Conservation (phyloP, 2,888 invertebrate genomes). For the Plemyria rubiginata region DNA sequence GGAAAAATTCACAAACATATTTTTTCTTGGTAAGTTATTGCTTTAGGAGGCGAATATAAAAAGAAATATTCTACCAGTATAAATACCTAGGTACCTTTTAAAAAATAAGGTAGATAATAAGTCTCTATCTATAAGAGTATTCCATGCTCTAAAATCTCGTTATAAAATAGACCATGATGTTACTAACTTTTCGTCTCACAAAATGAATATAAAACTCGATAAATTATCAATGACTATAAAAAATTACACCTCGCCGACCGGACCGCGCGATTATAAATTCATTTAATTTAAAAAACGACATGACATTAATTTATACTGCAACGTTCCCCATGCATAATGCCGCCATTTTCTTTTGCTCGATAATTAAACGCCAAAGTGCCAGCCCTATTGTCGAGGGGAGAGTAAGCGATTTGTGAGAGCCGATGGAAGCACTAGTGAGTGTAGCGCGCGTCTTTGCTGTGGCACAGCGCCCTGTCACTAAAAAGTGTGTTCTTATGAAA, state of each 20-base stretch:
- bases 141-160: neutral
- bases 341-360: conserved; percentile 31
- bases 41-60: too few relatives aligned
- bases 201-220: conserved; percentile 37
- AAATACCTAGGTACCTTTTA: too few relatives aligned
- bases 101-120: too few relatives aligned
- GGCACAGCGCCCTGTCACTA: neutral
- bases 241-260: conserved; percentile 31
- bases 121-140: too few relatives aligned
- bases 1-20: too few relatives aligned
- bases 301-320: conserved; percentile 42
- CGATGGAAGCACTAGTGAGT: conserved; percentile 69
- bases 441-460: neutral
- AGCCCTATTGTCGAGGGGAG: conserved; percentile 47
- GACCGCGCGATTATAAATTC: conserved; percentile 40
- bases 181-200: conserved; percentile 28
- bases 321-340: conserved; percentile 35
- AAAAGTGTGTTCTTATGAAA: neutral
- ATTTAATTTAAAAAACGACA: conserved; percentile 36
- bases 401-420: conserved; percentile 78
- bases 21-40: too few relatives aligned
- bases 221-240: conserved; percentile 39
- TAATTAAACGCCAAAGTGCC: conserved; percentile 40
- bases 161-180: conserved; percentile 12
- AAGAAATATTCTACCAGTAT: too few relatives aligned